A percentile compares a stretch with the other conserved stretches of the same genome.
Conservation (phyloP, 2,888 invertebrate species). For the Polylopha cassiicola region DNA sequence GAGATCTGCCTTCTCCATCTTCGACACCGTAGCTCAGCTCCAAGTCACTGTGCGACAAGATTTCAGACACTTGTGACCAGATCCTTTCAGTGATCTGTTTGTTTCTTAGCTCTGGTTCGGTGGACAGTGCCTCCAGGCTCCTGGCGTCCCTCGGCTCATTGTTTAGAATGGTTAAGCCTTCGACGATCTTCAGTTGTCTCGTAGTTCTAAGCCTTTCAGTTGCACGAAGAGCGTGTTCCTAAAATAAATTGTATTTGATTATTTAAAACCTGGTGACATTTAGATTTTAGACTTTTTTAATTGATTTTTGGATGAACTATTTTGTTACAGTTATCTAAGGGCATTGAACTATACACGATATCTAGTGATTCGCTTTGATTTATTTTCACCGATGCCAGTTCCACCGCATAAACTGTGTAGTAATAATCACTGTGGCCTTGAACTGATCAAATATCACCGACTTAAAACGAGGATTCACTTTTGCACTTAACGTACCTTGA, state of each 20-base stretch:
- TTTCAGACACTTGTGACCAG: constrained; percentile 53
- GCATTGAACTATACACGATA: too few species aligned
- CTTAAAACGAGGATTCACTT: constrained; percentile 22
- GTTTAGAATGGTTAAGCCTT: constrained; percentile 59
- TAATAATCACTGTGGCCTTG: too few species aligned
- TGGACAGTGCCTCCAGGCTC: constrained; percentile 52
- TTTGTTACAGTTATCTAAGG: too few species aligned
- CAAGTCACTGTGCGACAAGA: constrained; percentile 54
- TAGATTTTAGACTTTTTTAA: too few species aligned
- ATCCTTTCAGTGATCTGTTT: constrained; percentile 54
- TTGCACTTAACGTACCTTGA: constrained; percentile 58
- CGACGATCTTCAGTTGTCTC: constrained; percentile 52
- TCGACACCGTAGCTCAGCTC: constrained; percentile 57
- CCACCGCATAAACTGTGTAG: too few species aligned
- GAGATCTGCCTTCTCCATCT: constrained; percentile 51
- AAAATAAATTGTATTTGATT: constrained; percentile 21
- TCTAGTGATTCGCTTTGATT: too few species aligned
- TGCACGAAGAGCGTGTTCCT: constrained; percentile 66
- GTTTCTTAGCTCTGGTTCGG: constrained; percentile 49
- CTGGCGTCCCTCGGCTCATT: constrained; percentile 52
- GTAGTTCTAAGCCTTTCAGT: constrained; percentile 53
- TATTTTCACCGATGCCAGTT: too few species aligned
- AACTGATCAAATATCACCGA: neutral
- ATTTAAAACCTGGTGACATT: neutral
- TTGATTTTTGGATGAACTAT: too few species aligned